A percentile compares a stretch with the other conserved stretches of the same genome.
Evolutionary conservation across 2,113 vertebrate genomes (phyloP).

Genomic region (Crotophaga sulcirostris): DNA sequence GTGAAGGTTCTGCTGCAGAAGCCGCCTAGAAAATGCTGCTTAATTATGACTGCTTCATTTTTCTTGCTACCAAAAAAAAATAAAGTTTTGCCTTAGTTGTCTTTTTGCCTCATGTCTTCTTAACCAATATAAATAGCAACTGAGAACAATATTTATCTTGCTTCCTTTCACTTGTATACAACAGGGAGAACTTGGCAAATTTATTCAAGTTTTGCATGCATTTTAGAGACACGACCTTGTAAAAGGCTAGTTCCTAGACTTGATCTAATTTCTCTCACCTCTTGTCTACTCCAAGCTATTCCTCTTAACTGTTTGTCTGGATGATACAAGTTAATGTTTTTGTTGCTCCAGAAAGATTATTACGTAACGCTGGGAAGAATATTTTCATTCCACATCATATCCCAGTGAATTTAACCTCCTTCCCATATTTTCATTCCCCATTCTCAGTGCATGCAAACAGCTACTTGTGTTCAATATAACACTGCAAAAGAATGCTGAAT

Average conservation of each 20-base stretch:
- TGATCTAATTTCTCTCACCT: neutral
- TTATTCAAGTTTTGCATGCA: neutral
- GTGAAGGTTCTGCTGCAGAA: neutral
- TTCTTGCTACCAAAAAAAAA: slow-evolving; percentile 71
- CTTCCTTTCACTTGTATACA: neutral
- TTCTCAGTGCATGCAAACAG: neutral
- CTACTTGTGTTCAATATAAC: neutral
- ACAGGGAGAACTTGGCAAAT: neutral
- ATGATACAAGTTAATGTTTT: neutral
- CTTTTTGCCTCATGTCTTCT: slow-evolving; percentile 8
- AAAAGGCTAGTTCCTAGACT: neutral
- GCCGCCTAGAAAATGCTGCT: slow-evolving; percentile 1
- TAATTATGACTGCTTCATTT: slow-evolving; percentile 58
- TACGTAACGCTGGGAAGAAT: neutral
- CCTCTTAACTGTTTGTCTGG: neutral
- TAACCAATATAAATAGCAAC: neutral
- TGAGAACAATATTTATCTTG: neutral
- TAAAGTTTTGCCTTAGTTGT: slow-evolving; percentile 70
- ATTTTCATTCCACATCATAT: neutral
- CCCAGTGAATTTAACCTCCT: neutral
- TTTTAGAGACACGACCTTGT: neutral
- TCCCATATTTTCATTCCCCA: neutral
- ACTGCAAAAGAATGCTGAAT: neutral
- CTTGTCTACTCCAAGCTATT: neutral
- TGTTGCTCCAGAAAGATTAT: neutral